Conservation (phyloP, 2,888 invertebrate species). For the Hesperia comma region DNA sequence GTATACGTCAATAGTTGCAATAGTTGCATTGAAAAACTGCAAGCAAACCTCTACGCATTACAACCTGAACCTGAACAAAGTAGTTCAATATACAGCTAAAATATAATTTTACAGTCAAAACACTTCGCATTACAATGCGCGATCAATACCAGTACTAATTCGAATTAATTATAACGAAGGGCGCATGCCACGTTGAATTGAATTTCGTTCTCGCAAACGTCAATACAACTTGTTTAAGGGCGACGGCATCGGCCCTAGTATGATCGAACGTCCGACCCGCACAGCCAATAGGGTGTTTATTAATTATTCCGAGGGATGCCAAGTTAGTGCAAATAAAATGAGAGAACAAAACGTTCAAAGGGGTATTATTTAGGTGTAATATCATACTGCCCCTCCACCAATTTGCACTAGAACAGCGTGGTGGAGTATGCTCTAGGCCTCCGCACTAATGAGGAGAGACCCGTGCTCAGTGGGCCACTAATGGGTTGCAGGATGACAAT, state of each 20-base stretch:
- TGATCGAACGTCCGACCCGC: conserved; percentile 3
- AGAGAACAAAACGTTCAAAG: background rate
- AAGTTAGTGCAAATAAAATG: background rate
- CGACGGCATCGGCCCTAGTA: background rate
- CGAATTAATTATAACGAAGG: background rate
- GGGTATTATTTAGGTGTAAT: too few relatives aligned
- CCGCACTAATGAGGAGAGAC: too few relatives aligned
- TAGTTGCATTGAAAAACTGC: too few relatives aligned
- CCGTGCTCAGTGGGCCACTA: too few relatives aligned
- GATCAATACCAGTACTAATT: background rate
- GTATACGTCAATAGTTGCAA: background rate
- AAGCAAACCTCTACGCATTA: too few relatives aligned
- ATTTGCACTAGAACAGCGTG: too few relatives aligned
- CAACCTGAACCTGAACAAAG: too few relatives aligned
- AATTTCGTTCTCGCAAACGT: background rate
- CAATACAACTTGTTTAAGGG: background rate
- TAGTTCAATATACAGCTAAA: too few relatives aligned
- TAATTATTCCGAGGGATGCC: background rate
- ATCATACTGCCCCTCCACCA: too few relatives aligned
- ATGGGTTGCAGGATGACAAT: too few relatives aligned
- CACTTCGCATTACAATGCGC: conserved; percentile 7
- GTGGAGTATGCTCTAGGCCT: too few relatives aligned
- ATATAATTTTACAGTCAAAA: background rate
- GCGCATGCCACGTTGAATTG: background rate
- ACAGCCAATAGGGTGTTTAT: background rate